Conservation (phyloP, 2,113 vertebrate genomes). For the Chionomys nivalis region DNA sequence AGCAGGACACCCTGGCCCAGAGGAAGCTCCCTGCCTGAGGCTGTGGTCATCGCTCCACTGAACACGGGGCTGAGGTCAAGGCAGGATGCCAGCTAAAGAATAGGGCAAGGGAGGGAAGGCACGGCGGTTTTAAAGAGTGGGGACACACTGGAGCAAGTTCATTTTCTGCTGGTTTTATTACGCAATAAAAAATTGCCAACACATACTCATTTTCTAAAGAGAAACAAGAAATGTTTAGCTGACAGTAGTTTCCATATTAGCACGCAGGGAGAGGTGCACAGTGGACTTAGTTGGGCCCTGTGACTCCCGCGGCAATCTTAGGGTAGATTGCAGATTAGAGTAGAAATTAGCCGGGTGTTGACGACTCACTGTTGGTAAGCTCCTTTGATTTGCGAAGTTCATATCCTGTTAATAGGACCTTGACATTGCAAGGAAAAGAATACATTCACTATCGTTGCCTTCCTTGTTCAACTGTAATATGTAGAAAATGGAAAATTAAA, state of each 20-base stretch:
- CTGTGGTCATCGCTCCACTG: not conserved
- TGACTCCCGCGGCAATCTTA: not conserved
- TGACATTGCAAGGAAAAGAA: not conserved
- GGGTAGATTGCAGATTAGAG: not conserved
- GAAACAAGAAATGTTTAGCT: not conserved
- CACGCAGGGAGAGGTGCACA: fast-evolving
- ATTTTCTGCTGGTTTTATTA: conserved; percentile 46
- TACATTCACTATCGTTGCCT: not conserved
- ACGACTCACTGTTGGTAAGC: not conserved
- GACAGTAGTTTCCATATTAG: conserved; percentile 21
- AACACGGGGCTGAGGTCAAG: not conserved
- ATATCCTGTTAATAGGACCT: not conserved
- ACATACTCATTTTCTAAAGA: conserved; percentile 57
- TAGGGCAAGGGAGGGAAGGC: not conserved
- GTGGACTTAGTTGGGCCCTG: not conserved
- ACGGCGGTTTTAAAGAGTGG: not conserved
- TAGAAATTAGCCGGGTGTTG: not conserved
- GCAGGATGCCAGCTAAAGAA: conserved; percentile 3
- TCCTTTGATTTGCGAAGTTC: not conserved
- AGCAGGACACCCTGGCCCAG: not conserved
- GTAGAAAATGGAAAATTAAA: conserved; percentile 21
- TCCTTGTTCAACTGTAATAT: not conserved
- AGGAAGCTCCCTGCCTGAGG: not conserved
- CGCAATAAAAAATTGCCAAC: conserved; percentile 58
- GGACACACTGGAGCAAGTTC: conserved; percentile 35